Evolutionary conservation across 1,140 invertebrate species (phyloP).

Genomic region (Tetragonula clypearis): DNA sequence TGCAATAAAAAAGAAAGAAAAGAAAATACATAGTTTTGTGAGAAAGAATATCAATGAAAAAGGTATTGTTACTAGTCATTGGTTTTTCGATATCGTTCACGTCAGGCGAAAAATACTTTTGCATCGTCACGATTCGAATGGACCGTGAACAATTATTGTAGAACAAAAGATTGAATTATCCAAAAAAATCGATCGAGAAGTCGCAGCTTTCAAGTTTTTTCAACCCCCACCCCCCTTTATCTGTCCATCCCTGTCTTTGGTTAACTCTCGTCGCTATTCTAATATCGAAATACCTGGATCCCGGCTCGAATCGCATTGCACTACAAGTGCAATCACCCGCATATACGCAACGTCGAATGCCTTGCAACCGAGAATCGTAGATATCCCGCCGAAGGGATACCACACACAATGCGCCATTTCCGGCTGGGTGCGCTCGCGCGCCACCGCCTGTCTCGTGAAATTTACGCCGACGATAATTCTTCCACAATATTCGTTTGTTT

Average conservation of each 20-base stretch:
- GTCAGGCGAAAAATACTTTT: too few relatives aligned
- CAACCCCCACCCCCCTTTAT: too few relatives aligned
- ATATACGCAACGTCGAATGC: conserved; percentile 56
- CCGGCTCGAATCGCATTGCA: conserved; percentile 22
- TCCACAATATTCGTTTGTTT: neutral
- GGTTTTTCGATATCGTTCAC: too few relatives aligned
- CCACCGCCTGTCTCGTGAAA: neutral
- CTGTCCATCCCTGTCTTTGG: neutral
- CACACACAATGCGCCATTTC: conserved; percentile 49
- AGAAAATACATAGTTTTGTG: too few relatives aligned
- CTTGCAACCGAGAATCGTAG: conserved; percentile 55
- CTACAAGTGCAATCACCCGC: conserved; percentile 57
- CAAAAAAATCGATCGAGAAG: neutral
- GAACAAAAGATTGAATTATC: too few relatives aligned
- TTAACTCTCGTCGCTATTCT: conserved; percentile 44
- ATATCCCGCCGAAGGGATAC: conserved; percentile 50
- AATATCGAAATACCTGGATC: conserved; percentile 54
- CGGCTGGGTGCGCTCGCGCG: neutral
- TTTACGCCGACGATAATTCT: neutral
- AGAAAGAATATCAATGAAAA: too few relatives aligned
- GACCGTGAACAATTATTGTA: too few relatives aligned
- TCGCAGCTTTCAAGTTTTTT: neutral
- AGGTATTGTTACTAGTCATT: too few relatives aligned
- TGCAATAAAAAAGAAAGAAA: too few relatives aligned
- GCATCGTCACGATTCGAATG: too few relatives aligned